phyloP scores from a whole-genome alignment of 2,888 invertebrate genomes.

The Mystacides longicornis region DNA sequence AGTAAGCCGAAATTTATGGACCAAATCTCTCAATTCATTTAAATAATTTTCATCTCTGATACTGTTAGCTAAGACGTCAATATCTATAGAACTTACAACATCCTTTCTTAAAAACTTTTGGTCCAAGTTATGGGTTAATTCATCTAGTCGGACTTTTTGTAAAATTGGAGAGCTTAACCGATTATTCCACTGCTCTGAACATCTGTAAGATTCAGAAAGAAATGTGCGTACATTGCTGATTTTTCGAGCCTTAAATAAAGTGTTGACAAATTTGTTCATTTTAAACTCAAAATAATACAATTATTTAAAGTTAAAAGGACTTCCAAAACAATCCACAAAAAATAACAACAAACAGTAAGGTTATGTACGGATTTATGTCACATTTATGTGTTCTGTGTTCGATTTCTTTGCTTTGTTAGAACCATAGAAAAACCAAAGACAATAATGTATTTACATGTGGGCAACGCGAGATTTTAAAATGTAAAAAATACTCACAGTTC shows the following conservation, averaged over 20 bases:
- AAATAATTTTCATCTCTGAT: constrained; percentile 46
- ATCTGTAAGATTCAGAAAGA: constrained; percentile 65
- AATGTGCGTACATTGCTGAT: constrained; percentile 40
- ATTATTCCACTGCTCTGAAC: constrained; percentile 62
- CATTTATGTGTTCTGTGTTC: too few relatives aligned
- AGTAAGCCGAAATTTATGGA: constrained; percentile 64
- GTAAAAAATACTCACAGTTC: too few relatives aligned
- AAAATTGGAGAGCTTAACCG: constrained; percentile 56
- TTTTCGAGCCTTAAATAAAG: background rate
- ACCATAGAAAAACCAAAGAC: too few relatives aligned
- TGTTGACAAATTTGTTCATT: background rate
- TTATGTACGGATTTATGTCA: too few relatives aligned
- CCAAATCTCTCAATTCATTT: constrained; percentile 66
- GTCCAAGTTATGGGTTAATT: constrained; percentile 64
- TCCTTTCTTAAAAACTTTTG: constrained; percentile 55
- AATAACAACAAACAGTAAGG: too few relatives aligned
- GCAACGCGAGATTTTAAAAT: too few relatives aligned
- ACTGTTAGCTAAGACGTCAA: constrained; percentile 74
- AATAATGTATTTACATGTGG: too few relatives aligned
- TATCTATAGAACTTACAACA: constrained; percentile 67
- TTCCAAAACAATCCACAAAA: too few relatives aligned
- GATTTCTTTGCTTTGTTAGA: too few relatives aligned
- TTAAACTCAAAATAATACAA: too few relatives aligned
- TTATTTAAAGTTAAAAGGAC: too few relatives aligned
- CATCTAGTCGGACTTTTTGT: constrained; percentile 54